A percentile compares a stretch with the other conserved stretches of the same genome.
phyloP scores from a whole-genome alignment of 2,888 invertebrate genomes.

The Malthinus seriepunctatus region DNA sequence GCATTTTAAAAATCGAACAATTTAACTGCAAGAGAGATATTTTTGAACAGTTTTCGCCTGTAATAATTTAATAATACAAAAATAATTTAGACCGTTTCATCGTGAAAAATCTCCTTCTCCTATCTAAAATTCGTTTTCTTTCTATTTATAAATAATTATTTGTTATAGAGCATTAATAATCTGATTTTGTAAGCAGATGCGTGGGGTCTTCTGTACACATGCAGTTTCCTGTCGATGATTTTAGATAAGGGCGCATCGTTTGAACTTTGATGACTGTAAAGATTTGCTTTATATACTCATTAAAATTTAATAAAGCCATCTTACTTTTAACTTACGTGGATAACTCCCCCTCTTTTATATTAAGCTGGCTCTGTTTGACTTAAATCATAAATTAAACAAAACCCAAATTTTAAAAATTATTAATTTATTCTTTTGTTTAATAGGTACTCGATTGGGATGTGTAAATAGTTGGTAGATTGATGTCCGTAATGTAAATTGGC shows the following conservation, averaged over 20 bases:
- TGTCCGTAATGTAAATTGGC: constrained; percentile 35
- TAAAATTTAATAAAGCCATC: constrained; percentile 29
- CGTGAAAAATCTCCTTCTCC: too few relatives aligned
- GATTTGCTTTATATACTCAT: constrained; percentile 28
- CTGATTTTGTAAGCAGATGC: constrained; percentile 44
- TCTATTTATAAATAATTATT: constrained; percentile 32
- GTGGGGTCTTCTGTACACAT: constrained; percentile 39
- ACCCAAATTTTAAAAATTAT: too few relatives aligned
- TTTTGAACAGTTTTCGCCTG: too few relatives aligned
- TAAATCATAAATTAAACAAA: too few relatives aligned
- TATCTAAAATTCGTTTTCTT: neutral
- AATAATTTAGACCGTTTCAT: too few relatives aligned
- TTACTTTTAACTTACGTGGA: constrained; percentile 13
- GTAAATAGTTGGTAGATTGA: constrained; percentile 30
- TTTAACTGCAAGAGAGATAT: too few relatives aligned
- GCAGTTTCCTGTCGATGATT: constrained; percentile 42
- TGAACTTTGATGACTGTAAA: constrained; percentile 37
- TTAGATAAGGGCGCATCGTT: constrained; percentile 43
- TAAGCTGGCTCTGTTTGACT: neutral
- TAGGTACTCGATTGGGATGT: neutral
- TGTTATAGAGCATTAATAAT: constrained; percentile 44
- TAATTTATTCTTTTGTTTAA: too few relatives aligned
- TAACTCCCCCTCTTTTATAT: neutral
- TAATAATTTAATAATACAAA: too few relatives aligned
- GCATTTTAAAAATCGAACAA: neutral